Base-by-base conservation (phyloP, 2,797 vertebrate genomes). In the Malurus splendens region DNA sequence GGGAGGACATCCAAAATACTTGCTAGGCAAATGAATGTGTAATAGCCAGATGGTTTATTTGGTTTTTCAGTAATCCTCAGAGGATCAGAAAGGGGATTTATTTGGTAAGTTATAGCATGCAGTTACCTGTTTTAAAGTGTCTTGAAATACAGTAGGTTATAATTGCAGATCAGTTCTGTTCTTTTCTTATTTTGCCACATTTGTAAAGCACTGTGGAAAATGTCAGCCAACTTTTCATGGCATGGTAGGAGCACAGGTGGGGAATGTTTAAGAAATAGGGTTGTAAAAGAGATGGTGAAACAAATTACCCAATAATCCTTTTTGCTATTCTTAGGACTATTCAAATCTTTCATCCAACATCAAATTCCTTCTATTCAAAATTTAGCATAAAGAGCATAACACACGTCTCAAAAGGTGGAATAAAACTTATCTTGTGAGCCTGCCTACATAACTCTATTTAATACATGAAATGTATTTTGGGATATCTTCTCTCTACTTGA, bases 31-130 rank as follows among this genome's bases (percentile, higher is more conserved):
- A 96, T 95, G 78, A 78, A 93, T 92, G 90, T 88, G 55, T 91
- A 92, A 94, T 92, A 94, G 78, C 88, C 92, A 95, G 93, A 95
- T 95, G 95, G 95, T 89, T 95, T 94, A 89, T 96, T 88, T 96
- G 90, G 90, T 92, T 94, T 96, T 96, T 92, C 89, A 94, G 60
- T 94, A 94, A 94, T 95, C 90, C 82, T 86, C 56, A 86, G 81
- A 88, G 82, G 65, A 94, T 94, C 87, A 93, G 80, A 83, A 94
- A 82, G 47, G 13, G 62, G 70, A 90, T 91, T 94, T 87, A 77
- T 93, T 92, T 92, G 83, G 33, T 64, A 89, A 83, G 56, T 94
- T 94, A 88, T 27, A 74, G 48, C 17, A 28, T 60, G 48, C 38
- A 76, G 62, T 89, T 93, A 90, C 93, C 93, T 94, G 52, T 79